Evolutionary conservation across 1,140 invertebrate genomes (phyloP), one percentile per base, ranked within the genome.

Genomic region (Brachionus koreanus): DNA sequence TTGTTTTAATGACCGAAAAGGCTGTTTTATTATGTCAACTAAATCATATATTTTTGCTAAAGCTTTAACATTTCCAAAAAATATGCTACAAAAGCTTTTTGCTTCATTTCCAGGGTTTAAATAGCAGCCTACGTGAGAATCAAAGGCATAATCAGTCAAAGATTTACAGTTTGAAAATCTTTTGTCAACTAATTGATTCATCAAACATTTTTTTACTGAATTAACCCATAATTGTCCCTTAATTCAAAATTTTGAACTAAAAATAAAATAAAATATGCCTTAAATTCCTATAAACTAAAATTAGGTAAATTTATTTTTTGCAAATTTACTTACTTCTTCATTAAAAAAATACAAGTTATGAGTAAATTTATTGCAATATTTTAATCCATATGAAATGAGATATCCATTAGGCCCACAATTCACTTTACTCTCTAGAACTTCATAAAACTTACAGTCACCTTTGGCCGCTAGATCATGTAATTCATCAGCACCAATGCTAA

Each of bases 121-220:
- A 13, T 74, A 74, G 25, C 69, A 74, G 12, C 43, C 69, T 13
- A 74, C 69, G 46, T 74, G 69, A 5, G 69, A 74, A 39, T 74
- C 39, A 46, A 74, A 74, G 12, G 69, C 69, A 29, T 74, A 74
- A 46, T 74, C 69, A 10, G 69, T 49, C 25, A 74, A 29, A 19
- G 69, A 74, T 74, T 43, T 46, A 46, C 69, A 74, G 25, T 10
- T 74, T 29, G 69, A 19, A 46, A 74, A 74, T 2, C 19, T 74
- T 74, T 43, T 23, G 5, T 25, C 25, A 12, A 74, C 16, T 25
- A 74, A n/a, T 49, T 74, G 25, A 35, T 43, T 13, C 69, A 74
- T 74, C n/a, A 74, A 29, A 33, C 69, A 74, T 74, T 74, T 74
- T 74, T 46, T 74, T 46, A 74, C 69, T 46, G 69, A 74, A 16